Base-by-base conservation (phyloP, 2,888 invertebrate genomes). In the Clivina fossor region DNA sequence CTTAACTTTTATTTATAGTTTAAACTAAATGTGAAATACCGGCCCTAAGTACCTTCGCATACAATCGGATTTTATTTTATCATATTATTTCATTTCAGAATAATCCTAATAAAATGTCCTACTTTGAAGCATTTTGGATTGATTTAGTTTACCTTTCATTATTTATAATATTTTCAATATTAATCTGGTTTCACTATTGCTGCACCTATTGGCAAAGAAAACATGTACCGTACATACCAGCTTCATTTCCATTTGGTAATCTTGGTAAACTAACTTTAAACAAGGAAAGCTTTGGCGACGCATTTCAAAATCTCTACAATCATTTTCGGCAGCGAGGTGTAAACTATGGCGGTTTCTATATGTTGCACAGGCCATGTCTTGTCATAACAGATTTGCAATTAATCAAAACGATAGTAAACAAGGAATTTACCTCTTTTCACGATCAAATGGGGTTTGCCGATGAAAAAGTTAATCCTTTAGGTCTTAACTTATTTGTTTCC, bases 361-460 rank as follows among this genome's bases (percentile, higher is more conserved):
- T 63, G 4, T 61, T 63, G 13, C 13, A 49, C 9, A 33, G 32
- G 19, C 63, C 63, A 8, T 19, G 54, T 4, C 60, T 61, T 16
- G 35, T 66, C 4, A 60, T 62, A 4, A 50, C 63, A 3, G 65
- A 67, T 60, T 46, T 65, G 11, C 64, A 68, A 8, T 56, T 62
- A 11, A 37, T 65, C 7, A 66, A 66, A 49, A 71, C 74, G 32
- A 71, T 84, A 13, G 64, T 84, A 62, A 76, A 78, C 20, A 79
- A 76, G 60, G 83, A 84, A 61, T 85, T 82, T 60, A 71, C 71
- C 2, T 71, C 79, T 64, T 85, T 85, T 58, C 77, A 79, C 64
- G 81, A 83, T 56, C 80, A 82, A 44, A 83, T 82, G 0, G 68
- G 78, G n/a, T 80, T 78, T 62, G 71, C 69, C 4, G 80, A 82